Percentiles rank a stretch among this genome's conserved stretches.
Conservation (phyloP, 2,888 invertebrate species). For the Saturnia pavonia region DNA sequence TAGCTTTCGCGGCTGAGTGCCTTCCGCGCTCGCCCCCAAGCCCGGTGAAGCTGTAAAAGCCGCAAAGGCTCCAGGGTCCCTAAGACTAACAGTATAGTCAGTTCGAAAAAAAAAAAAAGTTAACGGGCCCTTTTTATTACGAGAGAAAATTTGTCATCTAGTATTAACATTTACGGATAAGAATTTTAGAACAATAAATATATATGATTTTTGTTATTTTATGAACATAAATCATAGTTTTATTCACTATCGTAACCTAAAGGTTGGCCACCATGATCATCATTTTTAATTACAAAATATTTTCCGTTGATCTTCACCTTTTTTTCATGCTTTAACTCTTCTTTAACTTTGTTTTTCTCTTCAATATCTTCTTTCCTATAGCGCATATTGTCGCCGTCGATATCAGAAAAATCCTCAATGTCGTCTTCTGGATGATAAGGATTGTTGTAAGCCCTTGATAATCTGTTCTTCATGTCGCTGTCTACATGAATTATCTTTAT, state of each 20-base stretch:
- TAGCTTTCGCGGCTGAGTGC: too few relatives aligned
- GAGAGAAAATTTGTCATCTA: too few relatives aligned
- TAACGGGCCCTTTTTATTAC: too few relatives aligned
- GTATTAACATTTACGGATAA: too few relatives aligned
- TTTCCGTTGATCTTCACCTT: constrained; percentile 15
- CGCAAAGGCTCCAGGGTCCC: too few relatives aligned
- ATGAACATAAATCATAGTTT: neutral
- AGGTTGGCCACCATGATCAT: neutral
- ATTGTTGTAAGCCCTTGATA: constrained; percentile 25
- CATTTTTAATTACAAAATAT: neutral
- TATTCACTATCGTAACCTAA: neutral
- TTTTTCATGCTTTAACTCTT: constrained; percentile 4
- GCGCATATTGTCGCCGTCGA: constrained; percentile 24
- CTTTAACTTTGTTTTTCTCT: neutral
- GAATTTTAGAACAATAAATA: too few relatives aligned
- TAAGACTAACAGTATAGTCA: too few relatives aligned
- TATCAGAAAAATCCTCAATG: constrained; percentile 20
- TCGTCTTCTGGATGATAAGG: constrained; percentile 29
- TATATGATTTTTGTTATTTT: too few relatives aligned
- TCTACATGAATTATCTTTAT: neutral
- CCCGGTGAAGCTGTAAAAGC: too few relatives aligned
- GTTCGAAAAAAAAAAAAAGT: too few relatives aligned
- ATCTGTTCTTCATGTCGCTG: neutral
- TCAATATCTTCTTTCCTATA: neutral
- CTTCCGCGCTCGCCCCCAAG: too few relatives aligned